Evolutionary conservation across 2,113 vertebrate species (phyloP).

Genomic region (Hypocryptadius cinnamomeus): DNA sequence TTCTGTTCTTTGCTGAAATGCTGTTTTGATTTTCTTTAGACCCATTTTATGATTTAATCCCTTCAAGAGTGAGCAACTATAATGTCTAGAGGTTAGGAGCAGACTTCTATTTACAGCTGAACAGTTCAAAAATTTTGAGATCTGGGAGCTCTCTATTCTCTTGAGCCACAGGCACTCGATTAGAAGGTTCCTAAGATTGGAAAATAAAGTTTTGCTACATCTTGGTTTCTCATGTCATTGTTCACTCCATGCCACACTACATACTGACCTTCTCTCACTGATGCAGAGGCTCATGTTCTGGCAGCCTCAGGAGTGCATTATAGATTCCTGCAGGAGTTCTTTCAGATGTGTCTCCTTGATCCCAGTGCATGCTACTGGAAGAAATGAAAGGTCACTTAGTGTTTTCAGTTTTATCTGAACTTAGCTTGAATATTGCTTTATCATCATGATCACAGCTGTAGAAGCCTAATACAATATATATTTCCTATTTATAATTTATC

Average conservation of each 20-base stretch:
- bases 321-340: not conserved
- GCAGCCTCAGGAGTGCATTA: not conserved
- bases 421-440: not conserved
- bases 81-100: not conserved
- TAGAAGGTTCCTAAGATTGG: not conserved
- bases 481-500: not conserved
- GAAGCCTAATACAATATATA: not conserved
- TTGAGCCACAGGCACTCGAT: not conserved
- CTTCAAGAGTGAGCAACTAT: not conserved
- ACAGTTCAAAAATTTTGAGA: not conserved
- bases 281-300: not conserved
- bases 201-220: not conserved
- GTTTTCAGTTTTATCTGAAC: not conserved
- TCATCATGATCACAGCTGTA: not conserved
- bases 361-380: not conserved
- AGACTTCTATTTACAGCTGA: not conserved
- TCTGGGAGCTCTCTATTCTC: not conserved
- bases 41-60: not conserved
- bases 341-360: not conserved
- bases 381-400: not conserved
- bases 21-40: slow-evolving; percentile 1
- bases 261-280: not conserved
- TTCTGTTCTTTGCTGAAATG: not conserved
- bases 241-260: not conserved
- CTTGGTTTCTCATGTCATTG: not conserved